Conservation (phyloP, 64 coral and sea anemone genomes). For the Porites australiensis region DNA sequence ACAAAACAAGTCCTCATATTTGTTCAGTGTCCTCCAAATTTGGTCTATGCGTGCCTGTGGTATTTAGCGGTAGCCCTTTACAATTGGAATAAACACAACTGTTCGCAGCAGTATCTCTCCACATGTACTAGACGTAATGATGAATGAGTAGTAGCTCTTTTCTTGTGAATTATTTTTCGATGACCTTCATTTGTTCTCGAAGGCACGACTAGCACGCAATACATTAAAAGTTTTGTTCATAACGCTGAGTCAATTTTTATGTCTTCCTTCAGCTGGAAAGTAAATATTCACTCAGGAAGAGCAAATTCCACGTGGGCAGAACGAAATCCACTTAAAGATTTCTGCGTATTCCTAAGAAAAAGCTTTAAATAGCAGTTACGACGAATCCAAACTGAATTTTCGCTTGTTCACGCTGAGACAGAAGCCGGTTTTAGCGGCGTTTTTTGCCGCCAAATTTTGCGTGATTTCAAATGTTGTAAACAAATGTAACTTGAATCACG, state of each 20-base stretch:
- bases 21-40: neutral
- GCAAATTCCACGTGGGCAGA: neutral
- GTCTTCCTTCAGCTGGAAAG: neutral
- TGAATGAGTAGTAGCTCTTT: neutral
- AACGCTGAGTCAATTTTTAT: neutral
- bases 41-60: constrained; percentile 19
- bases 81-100: constrained; percentile 43
- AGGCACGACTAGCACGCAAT: constrained; percentile 21
- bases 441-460: constrained; percentile 45
- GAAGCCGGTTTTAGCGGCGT: neutral
- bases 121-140: neutral
- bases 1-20: neutral
- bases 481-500: constrained; percentile 52
- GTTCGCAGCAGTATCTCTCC: constrained; percentile 32
- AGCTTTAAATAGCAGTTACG: neutral
- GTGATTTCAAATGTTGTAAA: constrained; percentile 33
- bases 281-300: neutral
- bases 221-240: neutral
- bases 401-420: constrained; percentile 43
- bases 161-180: constrained; percentile 35
- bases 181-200: constrained; percentile 44
- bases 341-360: neutral
- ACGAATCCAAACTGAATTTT: neutral
- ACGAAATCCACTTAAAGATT: neutral
- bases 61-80: constrained; percentile 35